Conservation (phyloP, 2,888 invertebrate genomes). For the Pomacea canaliculata region DNA sequence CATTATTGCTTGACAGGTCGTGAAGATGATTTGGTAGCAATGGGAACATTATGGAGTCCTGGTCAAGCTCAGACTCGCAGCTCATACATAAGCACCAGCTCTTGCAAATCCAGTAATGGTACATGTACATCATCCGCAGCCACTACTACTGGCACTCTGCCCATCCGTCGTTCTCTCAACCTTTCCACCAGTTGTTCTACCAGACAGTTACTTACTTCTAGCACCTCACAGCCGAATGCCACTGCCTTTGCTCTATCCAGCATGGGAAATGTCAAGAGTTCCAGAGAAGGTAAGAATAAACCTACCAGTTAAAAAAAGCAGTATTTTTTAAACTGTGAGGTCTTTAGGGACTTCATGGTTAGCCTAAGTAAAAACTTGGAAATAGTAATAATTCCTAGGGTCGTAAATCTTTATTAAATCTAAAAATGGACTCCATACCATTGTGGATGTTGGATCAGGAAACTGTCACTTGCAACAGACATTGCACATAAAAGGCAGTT, state of each 20-base stretch:
- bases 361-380: too few species aligned
- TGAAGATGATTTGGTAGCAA: conserved; percentile 61
- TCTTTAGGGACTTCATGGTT: too few species aligned
- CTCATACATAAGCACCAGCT: conserved; percentile 10
- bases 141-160: neutral
- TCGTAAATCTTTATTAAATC: too few species aligned
- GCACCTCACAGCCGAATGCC: neutral
- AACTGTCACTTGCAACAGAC: too few species aligned
- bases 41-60: conserved; percentile 62
- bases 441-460: too few species aligned
- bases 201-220: conserved; percentile 3
- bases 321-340: too few species aligned
- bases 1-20: conserved; percentile 39
- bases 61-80: conserved; percentile 21
- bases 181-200: neutral
- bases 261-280: conserved; percentile 12
- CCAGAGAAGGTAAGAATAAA: conserved; percentile 26
- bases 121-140: neutral
- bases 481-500: too few species aligned
- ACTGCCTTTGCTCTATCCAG: neutral
- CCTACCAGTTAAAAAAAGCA: too few species aligned
- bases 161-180: neutral
- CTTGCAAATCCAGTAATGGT: conserved; percentile 1
- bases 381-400: too few species aligned
- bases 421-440: too few species aligned